Percentiles rank a stretch among this genome's conserved stretches.
Evolutionary conservation across 2,888 invertebrate species (phyloP).

Genomic region (Acleris sparsana): DNA sequence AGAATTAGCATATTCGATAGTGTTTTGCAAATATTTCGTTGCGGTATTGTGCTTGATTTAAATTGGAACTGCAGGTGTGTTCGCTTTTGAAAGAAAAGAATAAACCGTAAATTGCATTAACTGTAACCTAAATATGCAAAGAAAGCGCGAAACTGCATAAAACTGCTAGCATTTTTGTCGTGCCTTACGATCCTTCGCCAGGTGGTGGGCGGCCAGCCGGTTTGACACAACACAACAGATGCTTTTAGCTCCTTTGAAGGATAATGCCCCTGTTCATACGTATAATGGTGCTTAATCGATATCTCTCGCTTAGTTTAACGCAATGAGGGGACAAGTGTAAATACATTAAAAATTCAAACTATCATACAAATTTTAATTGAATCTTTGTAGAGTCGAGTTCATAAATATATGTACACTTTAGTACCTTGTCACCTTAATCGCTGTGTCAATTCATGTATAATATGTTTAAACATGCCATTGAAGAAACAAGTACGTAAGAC

Average conservation of each 20-base stretch:
- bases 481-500: too few species aligned
- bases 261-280: constrained; percentile 28
- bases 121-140: neutral
- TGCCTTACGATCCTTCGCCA: constrained; percentile 21
- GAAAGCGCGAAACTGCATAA: constrained; percentile 12
- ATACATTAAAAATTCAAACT: neutral
- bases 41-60: constrained; percentile 14
- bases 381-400: too few species aligned
- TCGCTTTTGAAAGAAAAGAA: neutral
- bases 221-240: constrained; percentile 28
- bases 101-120: neutral
- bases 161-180: constrained; percentile 12
- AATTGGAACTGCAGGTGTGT: constrained; percentile 14
- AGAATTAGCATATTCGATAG: constrained; percentile 33
- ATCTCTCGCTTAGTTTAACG: neutral
- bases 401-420: too few species aligned
- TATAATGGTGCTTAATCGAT: constrained; percentile 19
- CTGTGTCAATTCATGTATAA: too few species aligned
- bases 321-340: too few species aligned
- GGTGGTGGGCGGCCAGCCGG: constrained; percentile 33
- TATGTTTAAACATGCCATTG: too few species aligned
- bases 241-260: constrained; percentile 31
- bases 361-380: neutral
- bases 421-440: too few species aligned
- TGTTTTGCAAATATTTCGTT: constrained; percentile 14